Evolutionary conservation across 2,888 invertebrate genomes (phyloP), one percentile per base, ranked within the genome.

Genomic region (Dynastes tityus): DNA sequence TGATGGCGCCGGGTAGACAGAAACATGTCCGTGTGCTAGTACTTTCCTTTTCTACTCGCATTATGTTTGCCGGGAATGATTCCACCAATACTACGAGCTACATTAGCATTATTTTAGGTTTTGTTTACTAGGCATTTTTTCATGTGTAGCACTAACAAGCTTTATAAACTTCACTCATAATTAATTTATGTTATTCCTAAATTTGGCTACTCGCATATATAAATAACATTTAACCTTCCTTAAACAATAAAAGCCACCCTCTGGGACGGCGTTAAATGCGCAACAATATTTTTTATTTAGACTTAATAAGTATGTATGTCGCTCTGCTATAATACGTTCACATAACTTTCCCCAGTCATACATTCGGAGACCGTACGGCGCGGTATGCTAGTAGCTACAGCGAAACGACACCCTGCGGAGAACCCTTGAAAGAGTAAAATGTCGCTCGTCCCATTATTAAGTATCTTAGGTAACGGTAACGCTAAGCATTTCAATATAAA

Each of bases 391-490:
- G 58, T 37, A 55, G 22, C 71, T 58, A 55, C 55, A 55, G n/a
- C 55, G 37, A 58, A 71, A 71, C 71, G 71, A 58, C 55, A 53
- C 71, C 71, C 71, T 58, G 55, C 37, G 71, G 71, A 71, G 37
- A 37, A 55, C 70, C 53, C 71, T 37, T n/a, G 53, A 71, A 55
- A 37, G 55, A 55, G 71, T 58, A 58, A 71, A 68, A 71, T 71
- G 71, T 55, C 71, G 40, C 22, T 55, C 55, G 71, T 16, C 32
- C 71, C 37, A 22, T 71, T 71, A 71, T 71, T 71, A 71, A 58
- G 37, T 71, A 32, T 40, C 55, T 37, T 58, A 71, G 55, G 55
- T 71, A 71, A 71, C 55, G 51, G 71, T 55, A 58, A 71, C 32
- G 71, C 71, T 37, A 37, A 71, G 37, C 58, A 71, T 71, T 37